Percentiles rank a stretch among this genome's conserved stretches.
These are phyloP conservation scores for Caenorhabditis inopinata DNA, from an alignment of 1,140 invertebrate genomes.

Conservation along the genomic window DNA sequence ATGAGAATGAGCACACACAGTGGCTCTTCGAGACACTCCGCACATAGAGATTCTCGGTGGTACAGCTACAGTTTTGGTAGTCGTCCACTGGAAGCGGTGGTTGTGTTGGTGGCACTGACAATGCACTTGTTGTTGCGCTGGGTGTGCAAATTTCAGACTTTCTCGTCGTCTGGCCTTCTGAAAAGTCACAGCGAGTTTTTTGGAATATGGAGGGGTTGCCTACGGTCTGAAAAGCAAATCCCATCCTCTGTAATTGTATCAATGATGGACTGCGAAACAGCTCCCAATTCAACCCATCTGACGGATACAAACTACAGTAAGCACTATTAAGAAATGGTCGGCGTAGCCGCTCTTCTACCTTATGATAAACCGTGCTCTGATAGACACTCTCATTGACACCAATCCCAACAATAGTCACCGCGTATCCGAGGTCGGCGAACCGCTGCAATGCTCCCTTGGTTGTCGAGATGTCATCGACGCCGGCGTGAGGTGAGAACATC, in stretches of 20 bases:
- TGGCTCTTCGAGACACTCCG: too few relatives aligned
- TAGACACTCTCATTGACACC: not conserved
- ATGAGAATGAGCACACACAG: not conserved
- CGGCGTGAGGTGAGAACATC: not conserved
- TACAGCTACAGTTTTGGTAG: constrained; percentile 25
- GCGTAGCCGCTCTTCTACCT: not conserved
- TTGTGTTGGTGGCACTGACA: constrained; percentile 4
- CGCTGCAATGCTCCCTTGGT: not conserved
- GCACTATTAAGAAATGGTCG: not conserved
- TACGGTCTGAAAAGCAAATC: constrained; percentile 11
- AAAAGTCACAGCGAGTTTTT: not conserved
- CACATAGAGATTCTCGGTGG: not conserved
- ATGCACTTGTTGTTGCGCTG: not conserved
- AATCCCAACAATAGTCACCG: not conserved
- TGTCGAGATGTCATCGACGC: not conserved
- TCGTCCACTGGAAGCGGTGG: not conserved
- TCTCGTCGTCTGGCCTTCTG: constrained; percentile 4
- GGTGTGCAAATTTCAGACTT: not conserved
- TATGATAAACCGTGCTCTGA: not conserved
- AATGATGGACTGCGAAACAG: not conserved
- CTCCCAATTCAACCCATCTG: not conserved
- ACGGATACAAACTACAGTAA: not conserved
- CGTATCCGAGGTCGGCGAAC: not conserved
- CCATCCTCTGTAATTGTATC: constrained; percentile 2
- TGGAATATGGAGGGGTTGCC: not conserved